These are phyloP conservation scores for Pitangus sulphuratus DNA, from an alignment of 2,797 vertebrate species.

Conservation along the genomic window DNA sequence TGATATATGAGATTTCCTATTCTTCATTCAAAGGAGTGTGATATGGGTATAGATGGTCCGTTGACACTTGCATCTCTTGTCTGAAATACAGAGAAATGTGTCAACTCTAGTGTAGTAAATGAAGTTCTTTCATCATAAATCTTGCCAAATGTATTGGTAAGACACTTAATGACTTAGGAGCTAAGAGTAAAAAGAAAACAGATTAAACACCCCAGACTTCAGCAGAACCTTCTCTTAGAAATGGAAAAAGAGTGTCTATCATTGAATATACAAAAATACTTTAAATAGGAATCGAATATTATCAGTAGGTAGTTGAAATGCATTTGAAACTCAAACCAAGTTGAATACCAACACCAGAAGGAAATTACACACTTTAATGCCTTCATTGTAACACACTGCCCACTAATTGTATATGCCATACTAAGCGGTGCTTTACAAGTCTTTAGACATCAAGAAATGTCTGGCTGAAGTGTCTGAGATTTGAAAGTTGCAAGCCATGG, in stretches of 20 bases:
- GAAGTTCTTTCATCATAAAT: neutral
- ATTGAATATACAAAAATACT: neutral
- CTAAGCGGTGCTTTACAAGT: neutral
- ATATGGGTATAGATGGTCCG: neutral
- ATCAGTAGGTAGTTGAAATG: neutral
- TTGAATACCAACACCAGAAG: neutral
- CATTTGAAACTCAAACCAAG: neutral
- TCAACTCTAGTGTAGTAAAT: neutral
- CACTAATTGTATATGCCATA: neutral
- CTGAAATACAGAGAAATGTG: neutral
- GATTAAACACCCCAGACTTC: neutral
- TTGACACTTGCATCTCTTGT: neutral
- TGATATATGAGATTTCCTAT: neutral
- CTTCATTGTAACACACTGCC: neutral
- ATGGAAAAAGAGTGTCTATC: neutral
- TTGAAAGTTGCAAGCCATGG: neutral
- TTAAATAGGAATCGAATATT: neutral
- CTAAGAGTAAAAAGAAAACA: neutral
- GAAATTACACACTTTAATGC: neutral
- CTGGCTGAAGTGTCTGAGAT: neutral
- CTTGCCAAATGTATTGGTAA: neutral
- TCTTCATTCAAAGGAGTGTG: neutral
- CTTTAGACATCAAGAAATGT: neutral
- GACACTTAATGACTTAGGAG: neutral
- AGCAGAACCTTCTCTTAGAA: neutral